Evolutionary conservation across 2,888 invertebrate species (phyloP).

Genomic region (Pseudococcus longispinus): DNA sequence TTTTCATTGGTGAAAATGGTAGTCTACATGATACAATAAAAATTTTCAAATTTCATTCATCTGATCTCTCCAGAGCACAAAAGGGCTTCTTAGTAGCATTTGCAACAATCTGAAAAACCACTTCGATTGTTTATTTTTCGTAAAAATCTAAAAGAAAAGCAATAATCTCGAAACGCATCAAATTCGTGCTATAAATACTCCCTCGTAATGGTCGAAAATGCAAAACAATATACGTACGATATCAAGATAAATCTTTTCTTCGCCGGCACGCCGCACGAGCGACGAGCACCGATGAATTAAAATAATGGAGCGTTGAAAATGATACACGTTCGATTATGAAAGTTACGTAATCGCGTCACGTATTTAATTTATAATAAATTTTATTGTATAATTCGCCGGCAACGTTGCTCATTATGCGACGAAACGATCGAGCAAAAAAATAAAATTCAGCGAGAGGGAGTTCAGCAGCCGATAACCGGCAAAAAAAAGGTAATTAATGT

Average conservation of each 20-base stretch:
- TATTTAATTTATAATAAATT: slow-evolving; percentile 31
- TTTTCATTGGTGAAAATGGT: too few species aligned
- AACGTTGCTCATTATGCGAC: not conserved
- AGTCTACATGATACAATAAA: too few species aligned
- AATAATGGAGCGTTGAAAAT: not conserved
- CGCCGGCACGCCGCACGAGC: not conserved
- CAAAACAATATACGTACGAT: not conserved
- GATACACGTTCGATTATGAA: slow-evolving; percentile 23
- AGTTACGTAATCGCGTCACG: not conserved
- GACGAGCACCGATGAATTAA: not conserved
- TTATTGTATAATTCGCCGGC: not conserved
- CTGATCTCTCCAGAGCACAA: too few species aligned
- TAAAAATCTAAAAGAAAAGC: not conserved
- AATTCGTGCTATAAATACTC: not conserved
- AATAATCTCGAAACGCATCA: not conserved
- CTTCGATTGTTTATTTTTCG: too few species aligned
- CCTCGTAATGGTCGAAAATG: not conserved
- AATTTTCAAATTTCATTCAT: too few species aligned
- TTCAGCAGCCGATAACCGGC: not conserved
- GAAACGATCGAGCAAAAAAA: not conserved
- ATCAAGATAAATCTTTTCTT: not conserved
- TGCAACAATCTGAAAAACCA: too few species aligned
- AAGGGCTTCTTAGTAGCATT: too few species aligned
- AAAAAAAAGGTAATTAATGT: not conserved
- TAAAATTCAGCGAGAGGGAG: not conserved